Evolutionary conservation across 2,113 vertebrate genomes (phyloP).

Genomic region (Cairina moschata): DNA sequence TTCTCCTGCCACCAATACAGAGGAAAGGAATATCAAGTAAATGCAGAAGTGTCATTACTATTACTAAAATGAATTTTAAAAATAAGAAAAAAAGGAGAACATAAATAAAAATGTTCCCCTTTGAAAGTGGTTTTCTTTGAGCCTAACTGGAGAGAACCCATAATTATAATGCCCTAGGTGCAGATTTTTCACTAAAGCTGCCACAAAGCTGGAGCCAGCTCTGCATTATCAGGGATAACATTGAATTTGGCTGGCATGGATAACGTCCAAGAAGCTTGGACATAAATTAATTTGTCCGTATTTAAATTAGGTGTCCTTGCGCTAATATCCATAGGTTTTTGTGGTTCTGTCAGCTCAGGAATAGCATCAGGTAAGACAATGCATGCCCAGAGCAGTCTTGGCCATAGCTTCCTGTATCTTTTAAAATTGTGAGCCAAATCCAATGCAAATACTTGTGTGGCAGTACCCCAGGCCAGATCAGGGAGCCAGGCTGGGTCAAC

Average conservation of each 20-base stretch:
- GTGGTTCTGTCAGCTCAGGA: not conserved
- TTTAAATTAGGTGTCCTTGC: rapidly evolving
- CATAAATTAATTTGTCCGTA: rapidly evolving
- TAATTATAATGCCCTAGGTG: not conserved
- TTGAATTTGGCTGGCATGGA: not conserved
- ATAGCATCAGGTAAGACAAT: rapidly evolving
- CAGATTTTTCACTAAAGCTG: not conserved
- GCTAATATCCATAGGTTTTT: not conserved
- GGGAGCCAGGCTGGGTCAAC: not conserved
- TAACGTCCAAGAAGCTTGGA: too few species aligned
- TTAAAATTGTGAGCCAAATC: not conserved
- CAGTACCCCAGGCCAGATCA: not conserved
- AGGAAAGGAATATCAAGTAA: not conserved
- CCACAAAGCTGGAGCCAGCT: not conserved
- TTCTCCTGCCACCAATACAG: too few species aligned
- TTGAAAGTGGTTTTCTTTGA: not conserved
- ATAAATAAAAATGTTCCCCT: not conserved
- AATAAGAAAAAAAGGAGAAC: not conserved
- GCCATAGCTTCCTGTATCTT: not conserved
- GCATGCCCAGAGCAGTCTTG: not conserved
- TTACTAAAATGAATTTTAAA: not conserved
- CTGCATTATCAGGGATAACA: rapidly evolving
- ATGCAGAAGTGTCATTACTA: not conserved
- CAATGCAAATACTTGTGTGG: not conserved
- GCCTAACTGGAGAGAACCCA: rapidly evolving